Conservation (phyloP, 2,888 invertebrate genomes). For the Stictocephala bisonia region DNA sequence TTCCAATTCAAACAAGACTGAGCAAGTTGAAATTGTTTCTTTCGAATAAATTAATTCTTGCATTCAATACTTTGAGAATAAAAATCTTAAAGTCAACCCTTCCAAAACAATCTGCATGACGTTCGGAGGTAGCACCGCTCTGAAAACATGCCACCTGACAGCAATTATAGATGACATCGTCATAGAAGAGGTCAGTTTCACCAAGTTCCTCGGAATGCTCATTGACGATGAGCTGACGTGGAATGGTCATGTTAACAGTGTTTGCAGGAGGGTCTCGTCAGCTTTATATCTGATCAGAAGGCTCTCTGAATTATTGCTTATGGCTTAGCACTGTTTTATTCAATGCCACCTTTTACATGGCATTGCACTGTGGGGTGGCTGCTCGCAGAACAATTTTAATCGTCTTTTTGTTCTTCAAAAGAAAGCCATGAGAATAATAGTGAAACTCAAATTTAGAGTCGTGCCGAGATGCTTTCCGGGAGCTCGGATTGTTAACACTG, state of each 20-base stretch:
- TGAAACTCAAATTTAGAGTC: conserved; percentile 20
- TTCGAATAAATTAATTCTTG: conserved; percentile 1
- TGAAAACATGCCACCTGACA: neutral
- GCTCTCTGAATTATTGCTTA: conserved; percentile 1
- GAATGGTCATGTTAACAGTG: conserved; percentile 14
- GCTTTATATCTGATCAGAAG: conserved; percentile 6
- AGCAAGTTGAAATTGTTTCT: neutral
- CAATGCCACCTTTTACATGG: conserved; percentile 1
- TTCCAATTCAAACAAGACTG: conserved; percentile 5
- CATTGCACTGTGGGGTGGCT: conserved; percentile 10
- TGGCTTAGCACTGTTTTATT: conserved; percentile 8
- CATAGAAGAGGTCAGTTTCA: conserved; percentile 19
- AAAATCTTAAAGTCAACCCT: conserved; percentile 10
- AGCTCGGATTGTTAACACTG: conserved; percentile 14
- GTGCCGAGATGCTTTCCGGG: conserved; percentile 1
- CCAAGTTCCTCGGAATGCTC: conserved; percentile 20
- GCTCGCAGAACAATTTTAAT: conserved; percentile 8
- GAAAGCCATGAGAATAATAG: neutral
- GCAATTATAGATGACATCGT: neutral
- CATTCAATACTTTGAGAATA: conserved; percentile 23
- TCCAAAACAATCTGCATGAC: conserved; percentile 13
- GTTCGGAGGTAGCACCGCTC: conserved; percentile 27
- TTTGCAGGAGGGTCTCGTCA: too few relatives aligned
- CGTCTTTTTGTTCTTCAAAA: neutral
- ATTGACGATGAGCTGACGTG: conserved; percentile 19